Conservation (phyloP, 2,797 vertebrate genomes). For the Crypturellus tataupa region DNA sequence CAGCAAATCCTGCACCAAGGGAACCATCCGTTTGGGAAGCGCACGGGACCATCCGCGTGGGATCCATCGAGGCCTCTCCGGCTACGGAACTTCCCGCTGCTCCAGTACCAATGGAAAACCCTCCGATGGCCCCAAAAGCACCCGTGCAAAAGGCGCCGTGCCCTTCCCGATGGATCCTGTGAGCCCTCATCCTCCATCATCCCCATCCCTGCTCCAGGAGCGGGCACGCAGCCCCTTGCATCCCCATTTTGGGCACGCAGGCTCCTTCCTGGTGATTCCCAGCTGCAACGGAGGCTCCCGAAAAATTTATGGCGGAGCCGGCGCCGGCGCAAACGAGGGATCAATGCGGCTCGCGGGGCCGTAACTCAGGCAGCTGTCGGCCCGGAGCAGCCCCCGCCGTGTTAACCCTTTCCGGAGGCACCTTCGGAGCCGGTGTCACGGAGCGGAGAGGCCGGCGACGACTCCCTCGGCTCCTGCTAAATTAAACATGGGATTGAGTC, state of each 20-base stretch:
- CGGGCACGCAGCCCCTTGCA: too few relatives aligned
- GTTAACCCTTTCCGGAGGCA: slow-evolving; percentile 36
- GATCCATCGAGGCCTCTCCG: slow-evolving; percentile 54
- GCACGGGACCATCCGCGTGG: slow-evolving; percentile 45
- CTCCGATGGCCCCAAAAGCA: accelerated
- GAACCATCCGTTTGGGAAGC: not conserved
- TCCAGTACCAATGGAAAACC: not conserved
- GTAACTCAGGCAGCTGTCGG: slow-evolving; percentile 47
- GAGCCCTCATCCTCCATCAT: too few relatives aligned
- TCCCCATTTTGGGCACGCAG: accelerated
- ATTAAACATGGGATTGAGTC: slow-evolving; percentile 62
- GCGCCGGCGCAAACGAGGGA: not conserved
- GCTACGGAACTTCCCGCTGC: not conserved
- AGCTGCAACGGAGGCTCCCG: slow-evolving; percentile 47
- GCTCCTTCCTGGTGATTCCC: slow-evolving; percentile 31
- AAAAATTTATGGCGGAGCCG: slow-evolving; percentile 43
- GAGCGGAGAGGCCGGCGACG: slow-evolving; percentile 13
- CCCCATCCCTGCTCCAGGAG: not conserved
- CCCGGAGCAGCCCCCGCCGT: not conserved
- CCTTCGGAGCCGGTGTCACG: not conserved
- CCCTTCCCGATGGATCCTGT: not conserved
- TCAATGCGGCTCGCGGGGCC: slow-evolving; percentile 4
- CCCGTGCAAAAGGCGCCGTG: accelerated
- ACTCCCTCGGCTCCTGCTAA: slow-evolving; percentile 65
- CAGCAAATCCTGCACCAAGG: not conserved